These are phyloP conservation scores for Drosophila vallismaia DNA, from an alignment of 2,888 invertebrate species.

Conservation along the genomic window DNA sequence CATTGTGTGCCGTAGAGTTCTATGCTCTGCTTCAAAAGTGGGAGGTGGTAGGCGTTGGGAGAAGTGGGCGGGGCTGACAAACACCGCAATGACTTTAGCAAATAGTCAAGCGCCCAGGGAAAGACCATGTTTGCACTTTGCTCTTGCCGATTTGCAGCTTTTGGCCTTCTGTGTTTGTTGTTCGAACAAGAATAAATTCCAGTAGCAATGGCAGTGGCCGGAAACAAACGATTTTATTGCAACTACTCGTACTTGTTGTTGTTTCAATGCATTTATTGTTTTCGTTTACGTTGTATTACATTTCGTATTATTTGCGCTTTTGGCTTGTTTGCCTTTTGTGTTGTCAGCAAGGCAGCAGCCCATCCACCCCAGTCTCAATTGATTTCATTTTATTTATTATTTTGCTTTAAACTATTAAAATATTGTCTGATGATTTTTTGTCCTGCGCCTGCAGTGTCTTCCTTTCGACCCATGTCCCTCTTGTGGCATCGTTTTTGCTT, in stretches of 20 bases:
- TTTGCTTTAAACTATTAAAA: slow-evolving; percentile 81
- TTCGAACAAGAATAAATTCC: slow-evolving; percentile 69
- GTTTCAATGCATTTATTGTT: slow-evolving; percentile 55
- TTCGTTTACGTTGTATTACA: slow-evolving; percentile 63
- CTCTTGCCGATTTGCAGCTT: slow-evolving; percentile 77
- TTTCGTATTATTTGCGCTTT: slow-evolving; percentile 78
- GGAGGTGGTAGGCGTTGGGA: slow-evolving; percentile 18
- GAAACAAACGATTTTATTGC: slow-evolving; percentile 79
- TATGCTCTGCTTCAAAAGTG: slow-evolving; percentile 35
- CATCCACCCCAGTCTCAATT: slow-evolving; percentile 61
- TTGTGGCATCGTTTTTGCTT: slow-evolving; percentile 76
- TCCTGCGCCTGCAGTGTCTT: slow-evolving; percentile 20
- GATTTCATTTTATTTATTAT: slow-evolving; percentile 80
- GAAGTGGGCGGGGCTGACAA: slow-evolving; percentile 34
- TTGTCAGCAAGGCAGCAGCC: slow-evolving; percentile 28
- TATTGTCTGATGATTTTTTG: slow-evolving; percentile 60
- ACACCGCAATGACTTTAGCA: slow-evolving; percentile 77
- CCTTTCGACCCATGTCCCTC: slow-evolving; percentile 56
- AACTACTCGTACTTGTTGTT: slow-evolving; percentile 47
- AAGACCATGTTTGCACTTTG: slow-evolving; percentile 76
- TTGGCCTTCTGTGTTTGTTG: slow-evolving; percentile 62
- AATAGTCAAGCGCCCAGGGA: slow-evolving; percentile 72
- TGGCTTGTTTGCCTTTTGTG: slow-evolving; percentile 71
- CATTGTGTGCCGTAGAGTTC: slow-evolving; percentile 60
- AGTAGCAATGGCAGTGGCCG: slow-evolving; percentile 76